Base-by-base conservation (phyloP, 1,140 invertebrate species). In the Diabrotica virgifera region DNA sequence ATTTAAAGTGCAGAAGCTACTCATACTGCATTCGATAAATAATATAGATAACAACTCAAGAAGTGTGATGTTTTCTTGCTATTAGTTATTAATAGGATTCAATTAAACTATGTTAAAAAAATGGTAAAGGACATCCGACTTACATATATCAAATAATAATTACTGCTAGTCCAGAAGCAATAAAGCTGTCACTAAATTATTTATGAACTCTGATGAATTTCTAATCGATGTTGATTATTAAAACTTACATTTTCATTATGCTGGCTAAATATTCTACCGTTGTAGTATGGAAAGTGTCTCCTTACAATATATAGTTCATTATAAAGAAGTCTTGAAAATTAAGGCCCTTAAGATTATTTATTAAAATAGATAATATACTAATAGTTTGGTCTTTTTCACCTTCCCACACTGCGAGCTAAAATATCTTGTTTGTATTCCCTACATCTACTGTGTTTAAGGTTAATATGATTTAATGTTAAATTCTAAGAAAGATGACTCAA, bases 91-190 rank as follows among this genome's bases (percentile, higher is more conserved):
- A 50, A 11, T 46, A 50, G 14, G 40, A 51, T 51, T 59, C 14
- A 5, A 13, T 59, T 59, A 36, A 57, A 2, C 5, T 36, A 46
- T 59, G 58, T 13, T 2, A 35, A 50, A 51, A 51, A 59, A 46
- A 5, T 50, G 9, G 36, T 50, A 12, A 59, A 59, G 58, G 58
- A 59, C 38, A 59, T 59, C 58, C 58, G 12, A 50, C 13, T 10
- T 8, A 5, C 38, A 59, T 59, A 59, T 40, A 59, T 59, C 58
- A 59, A 59, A 46, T 46, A 59, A 14, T 50, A 59, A 59, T 59
- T 59, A 59, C 58, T 59, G 37, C 24, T 13, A 40, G 38, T 57
- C 10, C 6, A 24, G 40, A 14, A 59, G 58, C 38, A 59, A 59
- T 59, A 59, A 59, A 59, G n/a, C 58, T 51, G 58, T 59, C 58